A percentile compares a stretch with the other conserved stretches of the same genome.
Conservation (phyloP, 2,797 vertebrate species). For the Semaprochilodus insignis region DNA sequence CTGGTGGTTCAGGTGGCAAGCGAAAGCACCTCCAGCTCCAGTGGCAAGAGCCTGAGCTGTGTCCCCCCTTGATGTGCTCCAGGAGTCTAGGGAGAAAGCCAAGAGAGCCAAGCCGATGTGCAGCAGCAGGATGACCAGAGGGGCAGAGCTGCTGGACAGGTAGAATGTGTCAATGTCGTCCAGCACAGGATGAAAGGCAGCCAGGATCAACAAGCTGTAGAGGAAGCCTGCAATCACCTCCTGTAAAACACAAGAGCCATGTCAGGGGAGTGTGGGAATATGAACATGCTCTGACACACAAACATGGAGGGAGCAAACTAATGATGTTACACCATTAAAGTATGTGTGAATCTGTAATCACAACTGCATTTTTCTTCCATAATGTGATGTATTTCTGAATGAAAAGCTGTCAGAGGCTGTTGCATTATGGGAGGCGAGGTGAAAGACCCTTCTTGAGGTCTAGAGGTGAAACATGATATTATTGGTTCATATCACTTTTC, state of each 20-base stretch:
- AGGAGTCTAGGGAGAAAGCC: slow-evolving; percentile 94
- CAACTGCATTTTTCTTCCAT: too few species aligned
- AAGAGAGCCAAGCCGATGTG: slow-evolving; percentile 91
- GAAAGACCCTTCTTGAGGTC: too few species aligned
- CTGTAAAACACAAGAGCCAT: slow-evolving; percentile 74
- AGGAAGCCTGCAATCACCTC: slow-evolving; percentile 95
- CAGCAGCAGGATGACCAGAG: slow-evolving; percentile 85
- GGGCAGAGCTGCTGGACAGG: slow-evolving; percentile 85
- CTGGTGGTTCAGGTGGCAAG: slow-evolving; percentile 81
- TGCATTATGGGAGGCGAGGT: too few species aligned
- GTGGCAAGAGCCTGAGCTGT: slow-evolving; percentile 94
- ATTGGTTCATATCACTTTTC: too few species aligned
- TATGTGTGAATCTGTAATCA: too few species aligned
- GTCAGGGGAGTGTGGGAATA: not conserved
- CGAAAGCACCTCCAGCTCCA: slow-evolving; percentile 89
- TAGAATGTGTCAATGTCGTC: slow-evolving; percentile 93
- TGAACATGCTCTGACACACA: not conserved
- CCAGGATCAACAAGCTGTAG: slow-evolving; percentile 89
- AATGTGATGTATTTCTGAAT: too few species aligned
- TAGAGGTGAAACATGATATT: too few species aligned
- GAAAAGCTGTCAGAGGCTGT: too few species aligned
- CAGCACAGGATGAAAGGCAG: slow-evolving; percentile 86
- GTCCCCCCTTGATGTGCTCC: slow-evolving; percentile 97
- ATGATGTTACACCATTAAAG: too few species aligned
- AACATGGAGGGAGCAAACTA: too few species aligned